Evolutionary conservation across 2,888 invertebrate genomes (phyloP).

Genomic region (Taphrorychus bicolor): DNA sequence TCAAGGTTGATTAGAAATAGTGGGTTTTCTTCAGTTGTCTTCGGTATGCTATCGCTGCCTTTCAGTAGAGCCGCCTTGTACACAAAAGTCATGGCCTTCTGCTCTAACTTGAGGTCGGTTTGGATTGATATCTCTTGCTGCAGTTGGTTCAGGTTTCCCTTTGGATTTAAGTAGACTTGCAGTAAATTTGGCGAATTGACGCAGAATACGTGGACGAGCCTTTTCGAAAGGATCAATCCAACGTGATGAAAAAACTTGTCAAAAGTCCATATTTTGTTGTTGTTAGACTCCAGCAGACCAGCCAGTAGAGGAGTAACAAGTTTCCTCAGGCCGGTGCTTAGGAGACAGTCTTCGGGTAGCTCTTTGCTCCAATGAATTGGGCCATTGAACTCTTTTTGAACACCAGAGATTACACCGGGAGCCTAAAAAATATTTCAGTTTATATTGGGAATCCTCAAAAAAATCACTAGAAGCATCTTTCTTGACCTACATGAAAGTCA

Average conservation of each 20-base stretch:
- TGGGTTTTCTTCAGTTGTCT: conserved; percentile 72
- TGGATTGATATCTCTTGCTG: conserved; percentile 85
- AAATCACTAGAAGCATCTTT: no score
- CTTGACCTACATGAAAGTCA: no score
- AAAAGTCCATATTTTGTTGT: conserved; percentile 66
- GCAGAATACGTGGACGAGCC: conserved; percentile 82
- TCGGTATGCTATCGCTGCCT: conserved; percentile 69
- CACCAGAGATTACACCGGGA: conserved; percentile 80
- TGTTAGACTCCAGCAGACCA: conserved; percentile 88
- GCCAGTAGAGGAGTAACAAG: conserved; percentile 89
- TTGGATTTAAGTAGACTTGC: conserved; percentile 78
- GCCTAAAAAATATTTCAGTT: conserved; percentile 57
- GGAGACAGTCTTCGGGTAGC: conserved; percentile 83
- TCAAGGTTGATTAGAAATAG: conserved; percentile 68
- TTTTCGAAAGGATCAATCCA: conserved; percentile 75
- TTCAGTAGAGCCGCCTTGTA: conserved; percentile 72
- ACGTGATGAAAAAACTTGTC: conserved; percentile 85
- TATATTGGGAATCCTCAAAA: no score
- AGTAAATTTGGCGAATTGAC: conserved; percentile 83
- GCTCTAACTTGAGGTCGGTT: conserved; percentile 75
- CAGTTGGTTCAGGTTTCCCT: conserved; percentile 74
- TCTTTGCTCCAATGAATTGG: conserved; percentile 83
- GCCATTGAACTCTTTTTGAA: conserved; percentile 88
- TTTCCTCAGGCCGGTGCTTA: conserved; percentile 83
- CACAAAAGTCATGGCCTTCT: conserved; percentile 81